Percentiles rank a stretch among this genome's conserved stretches.
These are phyloP conservation scores for fruit fly (Drosophila melanogaster) DNA, from an alignment of 1,140 invertebrate genomes.

Conservation along the genomic window DNA sequence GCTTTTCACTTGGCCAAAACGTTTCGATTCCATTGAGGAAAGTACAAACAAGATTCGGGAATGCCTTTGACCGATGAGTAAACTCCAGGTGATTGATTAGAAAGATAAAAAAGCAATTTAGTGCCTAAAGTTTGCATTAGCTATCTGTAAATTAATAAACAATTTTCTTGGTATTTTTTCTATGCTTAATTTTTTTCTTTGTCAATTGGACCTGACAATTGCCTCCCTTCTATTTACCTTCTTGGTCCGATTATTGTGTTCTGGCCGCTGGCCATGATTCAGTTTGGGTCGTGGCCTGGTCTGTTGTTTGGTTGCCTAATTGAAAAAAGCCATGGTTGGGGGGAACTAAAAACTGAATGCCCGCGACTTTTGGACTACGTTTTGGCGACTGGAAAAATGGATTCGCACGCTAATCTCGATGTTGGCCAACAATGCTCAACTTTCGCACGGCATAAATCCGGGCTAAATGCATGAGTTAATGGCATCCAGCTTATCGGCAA, in stretches of 20 bases:
- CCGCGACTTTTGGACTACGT: neutral
- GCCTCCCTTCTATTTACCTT: constrained; percentile 16
- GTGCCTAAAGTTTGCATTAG: too few relatives aligned
- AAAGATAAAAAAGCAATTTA: neutral
- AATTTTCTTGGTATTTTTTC: neutral
- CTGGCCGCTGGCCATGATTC: constrained; percentile 54
- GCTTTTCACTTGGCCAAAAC: constrained; percentile 49
- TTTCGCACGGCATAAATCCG: constrained; percentile 68
- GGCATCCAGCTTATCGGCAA: constrained; percentile 53
- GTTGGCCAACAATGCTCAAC: constrained; percentile 45
- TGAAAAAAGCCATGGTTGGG: constrained; percentile 53
- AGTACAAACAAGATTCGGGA: constrained; percentile 27
- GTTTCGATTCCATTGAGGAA: constrained; percentile 36
- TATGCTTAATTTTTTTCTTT: neutral
- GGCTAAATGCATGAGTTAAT: constrained; percentile 47
- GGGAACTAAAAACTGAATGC: neutral
- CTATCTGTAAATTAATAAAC: neutral
- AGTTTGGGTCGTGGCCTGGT: constrained; percentile 31
- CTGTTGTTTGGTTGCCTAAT: constrained; percentile 54
- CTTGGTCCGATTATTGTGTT: constrained; percentile 11
- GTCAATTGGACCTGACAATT: neutral
- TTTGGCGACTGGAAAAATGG: constrained; percentile 10
- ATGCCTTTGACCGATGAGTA: constrained; percentile 4
- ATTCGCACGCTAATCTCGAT: constrained; percentile 61
- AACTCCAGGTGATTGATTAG: neutral